Evolutionary conservation across 2,113 vertebrate genomes (phyloP).

Genomic region (Burhinus bistriatus): DNA sequence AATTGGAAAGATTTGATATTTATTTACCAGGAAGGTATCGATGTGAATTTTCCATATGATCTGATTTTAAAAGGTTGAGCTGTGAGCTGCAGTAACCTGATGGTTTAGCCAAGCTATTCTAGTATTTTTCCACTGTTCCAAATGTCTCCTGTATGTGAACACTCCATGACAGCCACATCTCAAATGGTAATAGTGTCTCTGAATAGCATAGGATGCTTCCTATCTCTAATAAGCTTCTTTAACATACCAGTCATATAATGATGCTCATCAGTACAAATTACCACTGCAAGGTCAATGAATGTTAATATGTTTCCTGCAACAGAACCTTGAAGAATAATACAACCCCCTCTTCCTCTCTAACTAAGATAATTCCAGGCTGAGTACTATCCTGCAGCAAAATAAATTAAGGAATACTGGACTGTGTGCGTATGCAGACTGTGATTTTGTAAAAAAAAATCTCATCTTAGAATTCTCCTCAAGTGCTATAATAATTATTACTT

Average conservation of each 20-base stretch:
- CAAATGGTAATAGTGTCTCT: slow-evolving; percentile 24
- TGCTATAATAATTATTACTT: not conserved
- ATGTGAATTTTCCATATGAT: not conserved
- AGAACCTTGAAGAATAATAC: slow-evolving; percentile 42
- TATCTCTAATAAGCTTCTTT: slow-evolving; percentile 57
- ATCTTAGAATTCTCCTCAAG: not conserved
- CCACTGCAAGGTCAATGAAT: slow-evolving; percentile 48
- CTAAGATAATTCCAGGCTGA: slow-evolving; percentile 25
- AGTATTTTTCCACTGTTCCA: slow-evolving; percentile 43
- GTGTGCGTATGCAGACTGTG: not conserved
- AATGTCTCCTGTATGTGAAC: slow-evolving; percentile 16
- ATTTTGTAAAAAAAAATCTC: not conserved
- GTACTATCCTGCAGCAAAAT: slow-evolving; percentile 21
- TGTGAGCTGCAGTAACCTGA: not conserved
- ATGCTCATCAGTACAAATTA: slow-evolving; percentile 48
- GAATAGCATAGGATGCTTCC: not conserved
- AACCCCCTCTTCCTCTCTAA: not conserved
- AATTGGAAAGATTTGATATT: not conserved
- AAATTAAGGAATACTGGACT: slow-evolving; percentile 3
- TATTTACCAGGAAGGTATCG: not conserved
- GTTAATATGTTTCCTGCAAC: slow-evolving; percentile 35
- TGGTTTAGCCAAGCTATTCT: slow-evolving; percentile 19
- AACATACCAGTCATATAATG: slow-evolving; percentile 38
- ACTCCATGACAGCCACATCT: slow-evolving; percentile 35
- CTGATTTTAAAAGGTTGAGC: slow-evolving; percentile 10